Evolutionary conservation across 2,888 invertebrate genomes (phyloP), one percentile per base, ranked within the genome.

Genomic region (Cacoxenus indagator): DNA sequence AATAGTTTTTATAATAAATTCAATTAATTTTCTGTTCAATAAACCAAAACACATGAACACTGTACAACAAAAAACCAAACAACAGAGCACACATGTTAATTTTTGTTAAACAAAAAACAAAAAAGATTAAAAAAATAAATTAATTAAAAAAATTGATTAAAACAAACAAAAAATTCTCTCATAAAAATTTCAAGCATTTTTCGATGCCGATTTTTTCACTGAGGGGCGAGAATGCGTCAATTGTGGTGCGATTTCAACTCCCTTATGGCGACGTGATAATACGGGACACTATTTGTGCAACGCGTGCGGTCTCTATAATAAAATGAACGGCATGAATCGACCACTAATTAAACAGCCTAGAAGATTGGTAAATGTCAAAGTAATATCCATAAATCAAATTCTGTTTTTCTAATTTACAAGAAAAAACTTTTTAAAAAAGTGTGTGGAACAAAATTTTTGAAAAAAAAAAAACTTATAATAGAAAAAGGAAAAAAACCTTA

Each of bases 281-380:
- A 97, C 97, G 84, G 99, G 99, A 76, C 98, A 99, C 91, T 99
- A 98, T 90, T 93, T 99, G 84, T 99, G 99, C 93, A 99, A 99
- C 91, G 99, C 99, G 77, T 99, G 99, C 90, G 99, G 99, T 84
- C 95, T 99, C 82, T 99, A 99, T 91, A 94, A 94, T 90, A 96
- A 96, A 91, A 95, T 96, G 95, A 97, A 97, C 90, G 96, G 96
- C 87, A 94, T 95, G 91, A 96, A 96, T 90, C 92, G 96, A 86
- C 96, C 97, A 70, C 91, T 96, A 85, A 94, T 95, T 86, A 96
- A 95, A 91, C 96, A 95, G 89, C 94, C 96, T 87, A 92, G 96
- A 90, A 92, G 96, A 91, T 91, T 95, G 94, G 96, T 96, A 92
- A 88, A 82, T 84, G 78, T 75, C 74, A 74, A 75, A 65, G 62